Percentiles rank a stretch among this genome's conserved stretches.
These are phyloP conservation scores for Brachyhypopomus occidentalis DNA, from an alignment of 2,113 vertebrate species.

Conservation along the genomic window DNA sequence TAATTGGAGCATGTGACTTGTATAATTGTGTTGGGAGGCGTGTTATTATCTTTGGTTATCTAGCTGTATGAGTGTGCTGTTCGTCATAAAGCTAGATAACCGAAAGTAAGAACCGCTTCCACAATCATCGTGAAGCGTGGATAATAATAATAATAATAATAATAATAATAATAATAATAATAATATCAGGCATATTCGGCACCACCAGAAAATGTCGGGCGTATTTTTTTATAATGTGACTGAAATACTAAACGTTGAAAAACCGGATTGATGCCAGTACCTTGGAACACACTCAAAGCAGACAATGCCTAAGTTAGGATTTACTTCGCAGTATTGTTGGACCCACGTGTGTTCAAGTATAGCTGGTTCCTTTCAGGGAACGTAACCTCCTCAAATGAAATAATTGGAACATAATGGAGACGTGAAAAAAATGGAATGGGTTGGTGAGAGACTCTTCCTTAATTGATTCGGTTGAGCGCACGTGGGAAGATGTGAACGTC, in stretches of 20 bases:
- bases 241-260: too few species aligned
- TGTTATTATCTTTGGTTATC: slow-evolving; percentile 99
- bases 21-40: slow-evolving; percentile 85
- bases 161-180: neutral
- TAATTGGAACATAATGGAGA: slow-evolving; percentile 87
- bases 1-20: slow-evolving; percentile 27
- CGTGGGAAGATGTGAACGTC: slow-evolving; percentile 94
- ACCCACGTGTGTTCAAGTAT: slow-evolving; percentile 84
- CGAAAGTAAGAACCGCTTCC: slow-evolving; percentile 99
- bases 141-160: neutral
- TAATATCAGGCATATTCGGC: too few species aligned
- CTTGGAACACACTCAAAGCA: neutral
- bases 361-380: slow-evolving; percentile 85
- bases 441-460: slow-evolving; percentile 79
- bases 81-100: slow-evolving; percentile 99
- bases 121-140: slow-evolving; percentile 78
- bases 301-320: slow-evolving; percentile 32
- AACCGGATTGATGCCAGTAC: neutral
- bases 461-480: slow-evolving; percentile 96
- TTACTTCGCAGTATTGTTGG: slow-evolving; percentile 11
- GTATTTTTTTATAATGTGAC: too few species aligned
- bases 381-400: slow-evolving; percentile 85
- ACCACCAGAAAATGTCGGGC: too few species aligned
- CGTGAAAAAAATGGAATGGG: slow-evolving; percentile 46
- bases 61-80: slow-evolving; percentile 99